Conservation (phyloP, 2,888 invertebrate species). For the Pachycephus smyrnensis region DNA sequence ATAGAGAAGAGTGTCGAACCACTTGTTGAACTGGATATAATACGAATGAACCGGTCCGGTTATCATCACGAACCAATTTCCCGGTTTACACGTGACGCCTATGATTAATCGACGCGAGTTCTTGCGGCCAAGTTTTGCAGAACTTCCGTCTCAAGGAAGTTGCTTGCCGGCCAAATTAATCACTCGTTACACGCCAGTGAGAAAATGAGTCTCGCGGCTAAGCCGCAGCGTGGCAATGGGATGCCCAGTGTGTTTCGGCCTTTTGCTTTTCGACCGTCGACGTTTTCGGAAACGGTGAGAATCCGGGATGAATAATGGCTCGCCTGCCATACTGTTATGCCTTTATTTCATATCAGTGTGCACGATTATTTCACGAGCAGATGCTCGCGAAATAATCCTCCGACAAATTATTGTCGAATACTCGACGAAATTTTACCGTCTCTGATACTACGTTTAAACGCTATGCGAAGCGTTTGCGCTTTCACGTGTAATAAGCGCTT, state of each 20-base stretch:
- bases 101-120: not conserved
- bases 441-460: conserved; percentile 15
- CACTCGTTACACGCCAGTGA: not conserved
- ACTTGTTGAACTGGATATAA: not conserved
- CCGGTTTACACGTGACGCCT: not conserved
- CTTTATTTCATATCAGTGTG: conserved; percentile 24
- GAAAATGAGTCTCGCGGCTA: not conserved
- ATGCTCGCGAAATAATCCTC: conserved; percentile 33
- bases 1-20: not conserved
- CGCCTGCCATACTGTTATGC: not conserved
- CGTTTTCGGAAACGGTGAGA: not conserved
- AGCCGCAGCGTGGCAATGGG: not conserved
- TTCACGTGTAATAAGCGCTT: not conserved
- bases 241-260: not conserved
- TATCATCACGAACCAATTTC: not conserved
- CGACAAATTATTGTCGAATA: conserved; percentile 34
- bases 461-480: not conserved
- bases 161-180: not conserved
- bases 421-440: conserved; percentile 30
- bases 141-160: not conserved
- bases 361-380: conserved; percentile 40
- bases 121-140: not conserved
- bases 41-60: not conserved
- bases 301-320: not conserved
- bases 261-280: not conserved